Evolutionary conservation across 2,113 vertebrate species (phyloP), one percentile per base, ranked within the genome.

Genomic region (Megaptera novaeangliae): DNA sequence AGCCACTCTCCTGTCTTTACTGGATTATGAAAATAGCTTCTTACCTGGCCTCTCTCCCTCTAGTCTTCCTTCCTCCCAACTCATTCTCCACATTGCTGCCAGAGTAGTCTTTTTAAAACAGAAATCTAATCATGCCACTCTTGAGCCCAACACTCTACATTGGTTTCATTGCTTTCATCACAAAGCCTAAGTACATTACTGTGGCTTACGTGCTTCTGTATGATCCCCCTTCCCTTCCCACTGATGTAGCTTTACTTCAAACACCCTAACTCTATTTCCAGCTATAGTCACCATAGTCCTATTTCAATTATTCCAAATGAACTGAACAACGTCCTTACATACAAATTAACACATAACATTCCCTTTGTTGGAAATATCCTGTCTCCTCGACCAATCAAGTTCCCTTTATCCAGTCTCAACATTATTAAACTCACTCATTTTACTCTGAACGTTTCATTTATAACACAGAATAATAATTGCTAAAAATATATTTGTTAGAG

Each of bases 31-130:
- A 87, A 78, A 57, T 3, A 49, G 20, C n/a, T 59, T 83, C n/a
- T 34, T 41, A 34, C 34, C 20, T 89, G 27, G 39, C 75, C 17
- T 55, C 14, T 66, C 66, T 82, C 34, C 41, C 5, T 29, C 11
- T 14, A 83, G 5, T 49, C 23, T 61, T 46, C 10, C 12, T 29
- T 57, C 14, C 0, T 31, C 6, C 25, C 9, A 82, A 61, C 29
- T 61, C 7, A 72, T 55, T 88, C 27, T 59, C 34, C 52, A 13
- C 8, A 34, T 7, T 88, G 20, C 25, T 96, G 5, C 13, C 64
- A 66, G 15, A 68, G 61, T 72, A 27, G 86, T 66, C n/a, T 36
- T 63, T 92, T 92, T 27, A 72, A 91, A 83, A 39, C 15, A 27
- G 36, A 66, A 52, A 90, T 59, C 13, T 82, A 59, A 87, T 77